A percentile compares a stretch with the other conserved stretches of the same genome.
Conservation (phyloP, 2,888 invertebrate species). For the Agriotes lineatus region DNA sequence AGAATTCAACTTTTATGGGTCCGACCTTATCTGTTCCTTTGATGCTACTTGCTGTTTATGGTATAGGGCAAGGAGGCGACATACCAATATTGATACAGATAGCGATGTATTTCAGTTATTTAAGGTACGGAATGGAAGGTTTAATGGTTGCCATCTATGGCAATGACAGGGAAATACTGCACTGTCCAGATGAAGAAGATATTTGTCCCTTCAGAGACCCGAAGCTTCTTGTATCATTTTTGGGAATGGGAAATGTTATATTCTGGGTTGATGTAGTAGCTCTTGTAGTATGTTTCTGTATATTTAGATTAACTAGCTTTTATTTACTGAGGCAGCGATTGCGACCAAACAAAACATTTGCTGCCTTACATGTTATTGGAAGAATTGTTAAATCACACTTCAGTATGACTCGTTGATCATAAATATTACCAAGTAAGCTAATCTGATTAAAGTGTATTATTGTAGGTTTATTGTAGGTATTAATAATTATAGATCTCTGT, state of each 20-base stretch:
- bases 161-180: conserved; percentile 77
- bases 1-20: conserved; percentile 92
- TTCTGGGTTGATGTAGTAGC: conserved; percentile 78
- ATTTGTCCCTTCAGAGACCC: conserved; percentile 84
- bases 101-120: conserved; percentile 85
- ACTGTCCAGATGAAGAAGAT: conserved; percentile 78
- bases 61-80: conserved; percentile 77
- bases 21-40: conserved; percentile 89
- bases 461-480: too few relatives aligned
- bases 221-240: conserved; percentile 78
- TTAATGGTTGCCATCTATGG: conserved; percentile 83
- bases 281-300: conserved; percentile 72
- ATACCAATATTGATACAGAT: conserved; percentile 82
- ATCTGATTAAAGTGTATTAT: too few relatives aligned
- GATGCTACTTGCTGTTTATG: conserved; percentile 88
- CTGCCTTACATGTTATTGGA: conserved; percentile 78
- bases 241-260: conserved; percentile 80
- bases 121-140: conserved; percentile 78
- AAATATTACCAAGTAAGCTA: too few relatives aligned
- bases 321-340: conserved; percentile 80
- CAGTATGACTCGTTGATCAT: conserved; percentile 53
- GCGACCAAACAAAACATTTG: conserved; percentile 78
- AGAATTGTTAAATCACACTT: conserved; percentile 74
- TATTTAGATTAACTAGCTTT: conserved; percentile 77
- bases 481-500: too few relatives aligned